These are phyloP conservation scores for Diplazon laetatorius DNA, from an alignment of 2,888 invertebrate species.

Conservation along the genomic window DNA sequence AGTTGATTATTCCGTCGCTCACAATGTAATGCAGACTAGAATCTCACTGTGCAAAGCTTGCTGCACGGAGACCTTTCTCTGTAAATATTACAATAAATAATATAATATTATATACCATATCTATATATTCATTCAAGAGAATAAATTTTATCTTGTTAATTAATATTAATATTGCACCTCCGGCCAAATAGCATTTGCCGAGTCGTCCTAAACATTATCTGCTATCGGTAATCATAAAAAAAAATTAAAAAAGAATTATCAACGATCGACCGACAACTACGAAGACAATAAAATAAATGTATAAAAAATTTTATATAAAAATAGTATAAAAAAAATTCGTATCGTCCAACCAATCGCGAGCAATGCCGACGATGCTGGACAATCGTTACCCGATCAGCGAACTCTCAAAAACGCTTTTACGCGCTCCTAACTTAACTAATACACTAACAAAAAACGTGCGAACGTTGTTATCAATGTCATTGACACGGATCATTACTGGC, in stretches of 20 bases:
- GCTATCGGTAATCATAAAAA: conserved; percentile 15
- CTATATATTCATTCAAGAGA: neutral
- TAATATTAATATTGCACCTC: conserved; percentile 78
- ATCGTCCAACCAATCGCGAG: conserved; percentile 46
- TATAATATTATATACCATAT: neutral
- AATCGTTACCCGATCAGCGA: conserved; percentile 71
- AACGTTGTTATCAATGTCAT: conserved; percentile 1
- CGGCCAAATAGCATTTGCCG: conserved; percentile 68
- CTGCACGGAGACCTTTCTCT: neutral
- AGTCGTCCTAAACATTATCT: conserved; percentile 11
- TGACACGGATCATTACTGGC: conserved; percentile 30
- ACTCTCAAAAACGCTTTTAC: conserved; percentile 67
- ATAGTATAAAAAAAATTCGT: conserved; percentile 32
- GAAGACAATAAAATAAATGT: conserved; percentile 11
- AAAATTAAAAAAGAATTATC: neutral
- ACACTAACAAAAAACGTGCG: conserved; percentile 38
- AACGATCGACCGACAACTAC: conserved; percentile 23
- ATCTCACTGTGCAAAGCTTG: conserved; percentile 16
- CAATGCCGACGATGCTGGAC: conserved; percentile 42
- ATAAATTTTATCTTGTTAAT: conserved; percentile 40
- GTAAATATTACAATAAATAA: conserved; percentile 1
- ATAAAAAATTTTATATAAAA: conserved; percentile 3
- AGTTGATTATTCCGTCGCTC: conserved; percentile 20
- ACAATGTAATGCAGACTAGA: conserved; percentile 29
- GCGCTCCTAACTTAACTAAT: conserved; percentile 55